Percentiles rank a stretch among this genome's conserved stretches.
These are phyloP conservation scores for Patagioenas fasciata DNA, from an alignment of 2,113 vertebrate genomes.

Conservation along the genomic window DNA sequence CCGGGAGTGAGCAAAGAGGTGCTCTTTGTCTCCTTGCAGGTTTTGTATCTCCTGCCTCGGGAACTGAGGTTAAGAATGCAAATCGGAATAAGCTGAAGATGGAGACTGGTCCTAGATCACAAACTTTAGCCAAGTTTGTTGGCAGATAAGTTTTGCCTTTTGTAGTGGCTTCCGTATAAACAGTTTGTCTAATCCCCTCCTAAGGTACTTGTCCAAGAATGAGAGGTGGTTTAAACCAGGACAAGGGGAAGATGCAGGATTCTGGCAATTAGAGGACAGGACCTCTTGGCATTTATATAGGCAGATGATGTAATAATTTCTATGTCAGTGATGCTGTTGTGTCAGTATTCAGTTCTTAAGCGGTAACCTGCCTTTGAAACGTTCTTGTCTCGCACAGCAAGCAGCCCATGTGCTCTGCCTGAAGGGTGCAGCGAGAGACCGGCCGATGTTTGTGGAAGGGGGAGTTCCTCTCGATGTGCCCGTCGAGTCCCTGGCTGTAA, in stretches of 20 bases:
- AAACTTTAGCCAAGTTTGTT: not conserved
- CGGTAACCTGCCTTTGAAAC: not conserved
- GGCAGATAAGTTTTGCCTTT: not conserved
- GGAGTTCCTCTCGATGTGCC: slow-evolving; percentile 78
- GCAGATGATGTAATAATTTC: not conserved
- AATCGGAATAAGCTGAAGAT: rapidly evolving
- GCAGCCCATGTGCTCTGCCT: slow-evolving; percentile 78
- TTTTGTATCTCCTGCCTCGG: not conserved
- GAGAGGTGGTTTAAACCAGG: not conserved
- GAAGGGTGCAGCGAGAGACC: slow-evolving; percentile 79
- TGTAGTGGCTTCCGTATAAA: not conserved
- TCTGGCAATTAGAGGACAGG: not conserved
- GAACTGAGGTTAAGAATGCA: not conserved
- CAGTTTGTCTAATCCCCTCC: not conserved
- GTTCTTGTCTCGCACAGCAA: slow-evolving; percentile 60
- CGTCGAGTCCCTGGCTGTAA: slow-evolving; percentile 77
- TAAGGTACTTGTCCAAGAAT: not conserved
- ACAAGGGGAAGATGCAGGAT: not conserved
- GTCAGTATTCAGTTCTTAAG: not conserved
- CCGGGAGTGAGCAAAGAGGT: rapidly evolving
- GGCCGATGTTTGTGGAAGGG: slow-evolving; percentile 84
- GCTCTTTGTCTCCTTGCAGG: not conserved
- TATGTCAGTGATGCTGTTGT: not conserved
- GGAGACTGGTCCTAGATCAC: not conserved
- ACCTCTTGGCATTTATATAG: rapidly evolving